Evolutionary conservation across 2,888 invertebrate genomes (phyloP).

Genomic region (Drosophila melanocephala): DNA sequence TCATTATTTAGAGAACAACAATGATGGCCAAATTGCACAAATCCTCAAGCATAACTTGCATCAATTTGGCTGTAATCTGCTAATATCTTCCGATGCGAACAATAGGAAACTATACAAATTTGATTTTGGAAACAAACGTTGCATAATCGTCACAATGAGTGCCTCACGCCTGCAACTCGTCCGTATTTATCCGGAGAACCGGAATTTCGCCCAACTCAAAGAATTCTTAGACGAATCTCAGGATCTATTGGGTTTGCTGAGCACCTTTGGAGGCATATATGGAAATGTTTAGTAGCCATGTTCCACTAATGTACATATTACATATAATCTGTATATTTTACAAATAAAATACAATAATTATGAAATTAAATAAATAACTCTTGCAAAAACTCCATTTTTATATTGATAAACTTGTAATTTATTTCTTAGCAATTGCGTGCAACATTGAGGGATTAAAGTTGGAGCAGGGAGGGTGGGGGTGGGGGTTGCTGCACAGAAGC

Average conservation of each 20-base stretch:
- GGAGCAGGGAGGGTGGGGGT: not conserved
- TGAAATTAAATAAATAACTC: not conserved
- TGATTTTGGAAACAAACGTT: conserved; percentile 1
- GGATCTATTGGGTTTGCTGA: conserved; percentile 51
- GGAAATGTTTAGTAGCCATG: not conserved
- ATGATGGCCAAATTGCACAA: not conserved
- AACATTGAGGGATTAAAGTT: not conserved
- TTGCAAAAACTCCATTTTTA: not conserved
- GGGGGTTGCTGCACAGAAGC: not conserved
- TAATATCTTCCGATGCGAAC: not conserved
- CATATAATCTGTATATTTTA: not conserved
- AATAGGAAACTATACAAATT: conserved; percentile 19
- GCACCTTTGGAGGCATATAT: not conserved
- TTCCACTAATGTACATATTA: not conserved
- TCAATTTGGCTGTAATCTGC: conserved; percentile 17
- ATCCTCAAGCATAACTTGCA: conserved; percentile 2
- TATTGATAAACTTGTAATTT: not conserved
- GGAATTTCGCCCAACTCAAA: conserved; percentile 34
- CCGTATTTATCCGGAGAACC: conserved; percentile 34
- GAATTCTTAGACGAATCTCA: conserved; percentile 28
- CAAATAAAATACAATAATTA: conserved; percentile 8
- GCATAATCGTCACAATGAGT: conserved; percentile 5
- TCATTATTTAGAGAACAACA: not conserved
- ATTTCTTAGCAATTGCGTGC: not conserved
- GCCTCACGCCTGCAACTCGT: conserved; percentile 13